Base-by-base conservation (phyloP, 2,113 vertebrate genomes). In the Excalfactoria chinensis region DNA sequence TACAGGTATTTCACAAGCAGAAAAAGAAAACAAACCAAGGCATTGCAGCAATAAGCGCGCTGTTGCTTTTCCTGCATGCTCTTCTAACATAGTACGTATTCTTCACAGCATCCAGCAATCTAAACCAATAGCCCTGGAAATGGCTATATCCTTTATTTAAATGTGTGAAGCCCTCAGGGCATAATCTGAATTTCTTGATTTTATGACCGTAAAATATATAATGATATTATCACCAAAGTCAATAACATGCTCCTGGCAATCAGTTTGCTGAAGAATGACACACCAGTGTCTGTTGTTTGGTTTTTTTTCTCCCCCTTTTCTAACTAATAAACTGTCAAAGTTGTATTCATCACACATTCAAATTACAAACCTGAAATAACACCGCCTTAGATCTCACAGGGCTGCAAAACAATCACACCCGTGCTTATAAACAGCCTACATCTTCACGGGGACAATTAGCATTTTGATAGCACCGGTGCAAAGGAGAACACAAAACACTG, bases 91-190 rank as follows among this genome's bases (percentile, higher is more conserved):
- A 35, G 67, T 70, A 49, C 5, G 4, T 60, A 69, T 68, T 22
- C 82, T 60, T 88, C 34, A 9, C 37, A 77, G 91, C 83, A 59
- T 84, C 26, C 4, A 6, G 68, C 94, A 95, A 94, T 89, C 81
- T 95, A 92, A 93, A 92, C 88, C 85, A 66, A 84, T 78, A 95
- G 92, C 80, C 82, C 26, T 68, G 46, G 86, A 96, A 95, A 95
- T 80, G 62, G 49, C 69, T 94, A 81, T 89, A 93, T 89, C 84
- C 86, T 95, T 96, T 97, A 96, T 96, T 95, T 95, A 97, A 96
- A 96, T 92, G 64, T 90, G 75, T 71, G 64, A 77, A 58, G 46
- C 51, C 66, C 68, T 70, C 56, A 21, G 89, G 87, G 90, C 49
- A 92, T 56, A 12, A 62, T 90, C 88, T 78, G 69, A 93, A 95